Evolutionary conservation across 2,113 vertebrate genomes (phyloP).

Genomic region (Pteruthius melanotis): DNA sequence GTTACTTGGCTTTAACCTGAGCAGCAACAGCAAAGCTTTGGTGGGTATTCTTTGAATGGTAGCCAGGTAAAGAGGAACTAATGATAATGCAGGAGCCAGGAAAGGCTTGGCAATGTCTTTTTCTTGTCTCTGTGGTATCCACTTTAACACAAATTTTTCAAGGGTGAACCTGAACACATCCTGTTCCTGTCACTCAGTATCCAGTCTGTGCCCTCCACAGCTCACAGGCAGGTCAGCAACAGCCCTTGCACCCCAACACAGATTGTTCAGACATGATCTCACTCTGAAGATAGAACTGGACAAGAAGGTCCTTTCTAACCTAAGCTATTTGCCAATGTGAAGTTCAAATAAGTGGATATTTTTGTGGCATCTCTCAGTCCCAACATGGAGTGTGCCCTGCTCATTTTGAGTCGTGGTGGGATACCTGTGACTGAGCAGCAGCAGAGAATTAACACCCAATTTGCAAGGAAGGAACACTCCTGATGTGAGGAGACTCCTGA

Average conservation of each 20-base stretch:
- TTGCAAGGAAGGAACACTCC: background rate
- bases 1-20: background rate
- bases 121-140: background rate
- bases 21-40: background rate
- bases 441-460: background rate
- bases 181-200: background rate
- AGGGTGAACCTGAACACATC: background rate
- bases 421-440: background rate
- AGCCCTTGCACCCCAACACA: fast-evolving
- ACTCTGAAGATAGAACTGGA: background rate
- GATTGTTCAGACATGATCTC: background rate
- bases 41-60: background rate
- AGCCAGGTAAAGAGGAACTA: background rate
- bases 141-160: background rate
- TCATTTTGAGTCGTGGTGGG: fast-evolving
- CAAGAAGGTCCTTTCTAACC: background rate
- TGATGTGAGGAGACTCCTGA: background rate
- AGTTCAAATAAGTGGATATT: background rate
- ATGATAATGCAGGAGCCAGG: background rate
- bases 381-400: background rate
- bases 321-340: background rate
- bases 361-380: background rate
- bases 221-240: background rate
- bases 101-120: background rate
- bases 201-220: background rate